These are phyloP conservation scores for Stichopus chloronotus DNA, from an alignment of 35 echinoderm and acorn worm genomes.

Conservation along the genomic window DNA sequence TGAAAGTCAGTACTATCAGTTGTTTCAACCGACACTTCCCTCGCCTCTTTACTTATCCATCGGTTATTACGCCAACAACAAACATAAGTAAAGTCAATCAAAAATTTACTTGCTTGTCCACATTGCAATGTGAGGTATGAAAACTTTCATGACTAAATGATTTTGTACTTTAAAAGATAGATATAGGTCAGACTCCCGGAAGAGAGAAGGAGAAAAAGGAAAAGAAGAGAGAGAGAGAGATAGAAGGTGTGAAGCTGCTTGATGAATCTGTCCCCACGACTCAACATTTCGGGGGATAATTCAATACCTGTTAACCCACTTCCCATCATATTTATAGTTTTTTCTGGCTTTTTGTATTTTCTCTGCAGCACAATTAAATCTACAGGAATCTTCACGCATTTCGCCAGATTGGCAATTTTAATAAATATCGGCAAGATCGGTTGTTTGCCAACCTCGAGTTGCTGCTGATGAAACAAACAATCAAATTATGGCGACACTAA, in stretches of 20 bases:
- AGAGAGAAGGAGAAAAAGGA: not conserved
- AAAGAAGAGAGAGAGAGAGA: not conserved
- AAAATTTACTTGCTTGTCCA: constrained; percentile 1
- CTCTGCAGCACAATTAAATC: constrained; percentile 60
- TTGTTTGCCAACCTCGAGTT: constrained; percentile 54
- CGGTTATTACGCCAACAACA: not conserved
- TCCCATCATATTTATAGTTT: constrained; percentile 49
- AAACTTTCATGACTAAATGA: not conserved
- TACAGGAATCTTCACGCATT: constrained; percentile 47
- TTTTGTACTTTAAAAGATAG: constrained; percentile 16
- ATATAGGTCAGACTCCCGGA: constrained; percentile 15
- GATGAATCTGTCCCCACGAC: constrained; percentile 50
- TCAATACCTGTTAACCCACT: constrained; percentile 62
- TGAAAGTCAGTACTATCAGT: no score
- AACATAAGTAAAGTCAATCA: not conserved
- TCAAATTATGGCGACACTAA: constrained; percentile 64
- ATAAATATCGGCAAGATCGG: constrained; percentile 50
- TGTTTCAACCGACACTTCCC: not conserved
- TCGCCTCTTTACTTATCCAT: not conserved
- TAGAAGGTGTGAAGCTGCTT: constrained; percentile 43
- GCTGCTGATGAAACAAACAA: constrained; percentile 62
- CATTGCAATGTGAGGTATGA: not conserved
- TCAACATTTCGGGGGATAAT: constrained; percentile 53
- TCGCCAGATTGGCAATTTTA: constrained; percentile 62
- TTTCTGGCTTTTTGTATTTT: not conserved